Conservation (phyloP, 2,113 vertebrate species). For the Antennarius striatus region DNA sequence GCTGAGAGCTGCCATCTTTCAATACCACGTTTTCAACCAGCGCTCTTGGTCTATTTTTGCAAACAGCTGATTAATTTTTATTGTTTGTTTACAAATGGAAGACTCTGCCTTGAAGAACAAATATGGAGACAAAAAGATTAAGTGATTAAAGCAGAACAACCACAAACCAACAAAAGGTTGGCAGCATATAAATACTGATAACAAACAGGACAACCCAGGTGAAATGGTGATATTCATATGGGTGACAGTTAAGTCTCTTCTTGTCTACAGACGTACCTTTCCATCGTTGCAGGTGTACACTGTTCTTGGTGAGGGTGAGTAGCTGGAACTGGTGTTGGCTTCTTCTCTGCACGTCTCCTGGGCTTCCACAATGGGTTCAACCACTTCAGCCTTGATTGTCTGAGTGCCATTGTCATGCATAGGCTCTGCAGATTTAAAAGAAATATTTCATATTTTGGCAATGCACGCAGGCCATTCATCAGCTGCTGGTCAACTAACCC, state of each 20-base stretch:
- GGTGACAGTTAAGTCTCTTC: background rate
- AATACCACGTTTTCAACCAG: background rate
- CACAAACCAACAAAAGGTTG: background rate
- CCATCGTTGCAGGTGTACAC: conserved; percentile 85
- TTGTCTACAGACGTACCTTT: conserved; percentile 69
- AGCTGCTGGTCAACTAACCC: background rate
- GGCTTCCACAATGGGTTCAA: conserved; percentile 80
- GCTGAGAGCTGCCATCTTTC: conserved; percentile 9
- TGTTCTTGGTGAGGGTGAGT: conserved; percentile 81
- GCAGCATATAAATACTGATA: background rate
- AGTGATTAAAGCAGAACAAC: conserved; percentile 4
- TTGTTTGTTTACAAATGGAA: conserved; percentile 12
- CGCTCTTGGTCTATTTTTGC: no score
- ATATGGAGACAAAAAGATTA: conserved; percentile 2
- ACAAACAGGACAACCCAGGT: background rate
- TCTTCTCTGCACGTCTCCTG: conserved; percentile 81
- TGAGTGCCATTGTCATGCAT: conserved; percentile 86
- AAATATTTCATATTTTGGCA: conserved; percentile 3
- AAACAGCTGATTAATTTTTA: background rate
- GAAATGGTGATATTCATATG: background rate
- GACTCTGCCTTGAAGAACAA: conserved; percentile 6
- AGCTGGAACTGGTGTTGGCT: conserved; percentile 84
- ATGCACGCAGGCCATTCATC: background rate
- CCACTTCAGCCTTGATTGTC: conserved; percentile 85
- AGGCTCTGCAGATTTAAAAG: conserved; percentile 73